A percentile compares a stretch with the other conserved stretches of the same genome.
Conservation (phyloP, 2,888 invertebrate genomes). For the Dolichopus griseipennis region DNA sequence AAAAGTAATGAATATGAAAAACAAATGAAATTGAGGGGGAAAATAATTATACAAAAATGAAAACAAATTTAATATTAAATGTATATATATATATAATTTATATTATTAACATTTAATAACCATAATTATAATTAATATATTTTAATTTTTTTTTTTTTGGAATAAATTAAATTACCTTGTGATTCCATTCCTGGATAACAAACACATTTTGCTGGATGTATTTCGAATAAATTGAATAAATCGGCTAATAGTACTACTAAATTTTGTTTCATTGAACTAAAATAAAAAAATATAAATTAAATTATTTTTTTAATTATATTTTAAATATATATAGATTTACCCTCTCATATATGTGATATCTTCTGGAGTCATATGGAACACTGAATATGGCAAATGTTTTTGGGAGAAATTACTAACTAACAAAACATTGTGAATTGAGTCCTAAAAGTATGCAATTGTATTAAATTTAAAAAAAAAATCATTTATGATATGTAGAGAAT, state of each 20-base stretch:
- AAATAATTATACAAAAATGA: slow-evolving; percentile 13
- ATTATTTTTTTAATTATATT: slow-evolving; percentile 10
- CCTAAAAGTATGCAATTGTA: slow-evolving; percentile 41
- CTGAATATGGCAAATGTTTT: slow-evolving; percentile 73
- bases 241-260: slow-evolving; percentile 86
- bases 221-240: slow-evolving; percentile 86
- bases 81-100: slow-evolving; percentile 19
- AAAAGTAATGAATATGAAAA: slow-evolving; percentile 4
- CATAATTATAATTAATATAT: slow-evolving; percentile 11
- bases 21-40: slow-evolving; percentile 7
- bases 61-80: slow-evolving; percentile 18
- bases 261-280: slow-evolving; percentile 83
- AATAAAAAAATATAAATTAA: slow-evolving; percentile 31
- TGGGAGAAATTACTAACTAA: slow-evolving; percentile 81
- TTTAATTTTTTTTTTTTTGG: too few species aligned
- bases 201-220: slow-evolving; percentile 82
- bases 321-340: slow-evolving; percentile 39
- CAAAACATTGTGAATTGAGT: slow-evolving; percentile 84
- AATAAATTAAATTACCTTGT: slow-evolving; percentile 30
- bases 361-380: slow-evolving; percentile 92
- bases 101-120: not conserved
- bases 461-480: not conserved
- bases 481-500: not conserved
- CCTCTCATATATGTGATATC: slow-evolving; percentile 90
- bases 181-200: slow-evolving; percentile 68